Conservation (phyloP, 2,797 vertebrate genomes). For the Scarus forsteni region DNA sequence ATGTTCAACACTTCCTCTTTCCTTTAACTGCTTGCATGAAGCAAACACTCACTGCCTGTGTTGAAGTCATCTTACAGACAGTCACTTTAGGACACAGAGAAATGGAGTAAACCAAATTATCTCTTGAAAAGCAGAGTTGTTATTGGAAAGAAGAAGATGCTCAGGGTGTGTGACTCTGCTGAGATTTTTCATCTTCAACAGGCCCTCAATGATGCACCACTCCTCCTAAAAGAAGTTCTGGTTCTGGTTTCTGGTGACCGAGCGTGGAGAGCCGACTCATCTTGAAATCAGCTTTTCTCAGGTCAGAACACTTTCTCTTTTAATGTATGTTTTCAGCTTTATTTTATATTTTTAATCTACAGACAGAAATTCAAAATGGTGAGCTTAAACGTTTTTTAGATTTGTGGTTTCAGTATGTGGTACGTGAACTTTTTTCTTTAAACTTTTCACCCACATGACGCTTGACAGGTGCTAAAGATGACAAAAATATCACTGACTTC, state of each 20-base stretch:
- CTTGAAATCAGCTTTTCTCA: constrained; percentile 37
- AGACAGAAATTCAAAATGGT: too few relatives aligned
- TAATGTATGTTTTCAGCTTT: too few relatives aligned
- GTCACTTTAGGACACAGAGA: not conserved
- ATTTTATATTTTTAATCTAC: too few relatives aligned
- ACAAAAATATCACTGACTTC: not conserved
- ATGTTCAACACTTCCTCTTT: constrained; percentile 47
- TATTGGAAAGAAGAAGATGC: not conserved
- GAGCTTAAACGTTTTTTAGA: too few relatives aligned
- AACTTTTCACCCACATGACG: not conserved
- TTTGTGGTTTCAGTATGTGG: too few relatives aligned
- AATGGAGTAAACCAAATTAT: not conserved
- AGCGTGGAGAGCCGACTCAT: not conserved
- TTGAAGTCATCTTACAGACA: not conserved
- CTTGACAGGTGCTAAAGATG: not conserved
- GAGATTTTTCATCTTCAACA: not conserved
- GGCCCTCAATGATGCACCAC: constrained; percentile 4
- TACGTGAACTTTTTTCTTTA: too few relatives aligned
- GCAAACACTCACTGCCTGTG: not conserved
- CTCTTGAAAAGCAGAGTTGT: not conserved
- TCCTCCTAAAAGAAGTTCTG: constrained; percentile 3
- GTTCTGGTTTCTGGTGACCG: not conserved
- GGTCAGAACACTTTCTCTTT: not conserved
- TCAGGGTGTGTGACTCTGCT: not conserved
- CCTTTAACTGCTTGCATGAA: too few relatives aligned